Percentiles rank a stretch among this genome's conserved stretches.
Conservation (phyloP, 2,888 invertebrate species). For the Drosophila affinis region DNA sequence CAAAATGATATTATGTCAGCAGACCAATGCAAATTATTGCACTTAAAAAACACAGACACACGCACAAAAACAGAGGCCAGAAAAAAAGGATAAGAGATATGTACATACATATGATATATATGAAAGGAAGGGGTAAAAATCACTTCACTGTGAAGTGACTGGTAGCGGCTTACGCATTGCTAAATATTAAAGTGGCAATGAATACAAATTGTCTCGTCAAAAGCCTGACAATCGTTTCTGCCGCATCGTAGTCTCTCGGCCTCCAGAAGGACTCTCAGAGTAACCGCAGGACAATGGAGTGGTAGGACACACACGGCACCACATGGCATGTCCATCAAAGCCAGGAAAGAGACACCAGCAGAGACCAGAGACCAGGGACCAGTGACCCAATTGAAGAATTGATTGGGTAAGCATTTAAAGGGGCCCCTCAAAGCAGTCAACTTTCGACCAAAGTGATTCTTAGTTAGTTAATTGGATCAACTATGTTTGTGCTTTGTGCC, state of each 20-base stretch:
- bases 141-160: slow-evolving; percentile 25
- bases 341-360: neutral
- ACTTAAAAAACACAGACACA: slow-evolving; percentile 37
- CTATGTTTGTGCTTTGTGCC: slow-evolving; percentile 22
- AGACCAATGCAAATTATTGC: slow-evolving; percentile 48
- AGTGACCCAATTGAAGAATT: slow-evolving; percentile 12
- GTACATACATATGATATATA: too few relatives aligned
- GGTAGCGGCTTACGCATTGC: slow-evolving; percentile 51
- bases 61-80: neutral
- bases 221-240: slow-evolving; percentile 24
- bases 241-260: neutral
- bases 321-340: slow-evolving; percentile 8
- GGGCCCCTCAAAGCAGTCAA: slow-evolving; percentile 25
- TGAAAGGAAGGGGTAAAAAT: slow-evolving; percentile 12
- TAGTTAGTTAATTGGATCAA: slow-evolving; percentile 52
- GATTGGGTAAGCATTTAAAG: slow-evolving; percentile 39
- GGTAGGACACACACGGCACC: neutral
- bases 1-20: slow-evolving; percentile 35
- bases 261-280: slow-evolving; percentile 7
- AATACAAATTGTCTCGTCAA: slow-evolving; percentile 60
- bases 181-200: slow-evolving; percentile 66
- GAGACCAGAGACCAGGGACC: neutral
- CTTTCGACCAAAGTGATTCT: slow-evolving; percentile 45
- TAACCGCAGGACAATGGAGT: slow-evolving; percentile 33
- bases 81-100: slow-evolving; percentile 1